Base-by-base conservation (phyloP, 2,888 invertebrate species). In the Zonitis immaculata region DNA sequence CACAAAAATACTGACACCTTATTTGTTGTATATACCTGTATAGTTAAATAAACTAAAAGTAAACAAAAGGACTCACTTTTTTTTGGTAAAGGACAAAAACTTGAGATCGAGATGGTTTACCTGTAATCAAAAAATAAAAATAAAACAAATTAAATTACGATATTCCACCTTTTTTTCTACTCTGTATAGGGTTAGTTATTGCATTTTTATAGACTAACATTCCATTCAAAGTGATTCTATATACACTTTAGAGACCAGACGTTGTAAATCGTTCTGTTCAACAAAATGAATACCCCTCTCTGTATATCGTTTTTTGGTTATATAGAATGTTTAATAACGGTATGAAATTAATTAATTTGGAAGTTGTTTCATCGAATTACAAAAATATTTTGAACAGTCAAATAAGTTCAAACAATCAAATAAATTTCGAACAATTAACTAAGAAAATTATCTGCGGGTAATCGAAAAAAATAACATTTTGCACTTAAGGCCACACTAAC, bases 121-220 rank as follows among this genome's bases (percentile, higher is more conserved):
- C 65, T 60, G 65, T 58, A 65, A 61, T 58, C 51, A 63, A 65
- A 66, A 62, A 58, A 60, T n/a, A n/a, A n/a, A n/a, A n/a, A n/a
- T n/a, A n/a, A n/a, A n/a, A n/a, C 62, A 66, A 66, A 66, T 65
- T 66, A 66, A 67, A 66, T 66, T 66, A 66, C 63, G 59, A 63
- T 64, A 61, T 66, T 63, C 64, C 57, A 60, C 46, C 60, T 64
- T 62, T 66, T 67, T 65, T n/a, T n/a, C n/a, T n/a, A n/a, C n/a
- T n/a, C 62, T 65, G 65, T 60, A 61, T n/a, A n/a, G n/a, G 61
- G 63, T 66, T 66, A 66, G 66, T 70, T 68, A 66, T 65, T 66
- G 66, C 64, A 64, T 66, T 68, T 68, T 70, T 70, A 69, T 68
- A 62, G 66, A 61, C 63, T 65, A 64, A 62, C 66, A 69, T 69